phyloP scores from a whole-genome alignment of 2,888 invertebrate species.

The Heteromurus nitidus region DNA sequence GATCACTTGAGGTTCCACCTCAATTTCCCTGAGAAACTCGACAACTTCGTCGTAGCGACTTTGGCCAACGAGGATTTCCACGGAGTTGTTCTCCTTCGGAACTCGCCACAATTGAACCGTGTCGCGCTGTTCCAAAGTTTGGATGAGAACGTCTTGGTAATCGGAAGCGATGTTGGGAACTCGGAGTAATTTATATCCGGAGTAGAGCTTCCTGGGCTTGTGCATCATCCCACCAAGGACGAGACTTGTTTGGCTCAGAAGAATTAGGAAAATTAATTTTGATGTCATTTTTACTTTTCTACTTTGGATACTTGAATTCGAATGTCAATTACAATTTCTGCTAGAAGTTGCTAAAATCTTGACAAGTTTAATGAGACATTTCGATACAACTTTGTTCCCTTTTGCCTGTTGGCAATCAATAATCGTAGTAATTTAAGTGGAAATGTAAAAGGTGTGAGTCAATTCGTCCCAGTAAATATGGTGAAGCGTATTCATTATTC shows the following conservation, averaged over 20 bases:
- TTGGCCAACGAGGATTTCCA: slow-evolving; percentile 46
- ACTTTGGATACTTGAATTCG: not conserved
- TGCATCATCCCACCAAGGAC: slow-evolving; percentile 2
- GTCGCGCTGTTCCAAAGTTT: slow-evolving; percentile 44
- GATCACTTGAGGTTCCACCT: slow-evolving; percentile 39
- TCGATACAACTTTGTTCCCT: not conserved
- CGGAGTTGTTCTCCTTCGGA: slow-evolving; percentile 41
- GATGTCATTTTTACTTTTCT: not conserved
- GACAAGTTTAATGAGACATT: not conserved
- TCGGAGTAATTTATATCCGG: slow-evolving; percentile 35
- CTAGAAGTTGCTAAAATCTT: not conserved
- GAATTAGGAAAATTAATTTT: not conserved
- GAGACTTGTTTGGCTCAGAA: not conserved
- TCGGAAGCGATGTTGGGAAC: slow-evolving; percentile 44
- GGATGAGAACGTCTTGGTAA: slow-evolving; percentile 37
- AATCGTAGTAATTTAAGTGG: no score
- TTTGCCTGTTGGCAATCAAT: no score
- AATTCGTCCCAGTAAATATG: not conserved
- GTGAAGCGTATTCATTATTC: not conserved
- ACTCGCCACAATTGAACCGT: slow-evolving; percentile 58
- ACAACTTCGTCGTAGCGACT: slow-evolving; percentile 32
- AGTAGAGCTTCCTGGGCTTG: slow-evolving; percentile 36
- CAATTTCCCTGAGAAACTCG: slow-evolving; percentile 49
- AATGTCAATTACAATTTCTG: not conserved
- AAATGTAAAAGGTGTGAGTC: not conserved